Evolutionary conservation across 2,888 invertebrate genomes (phyloP).

Genomic region (Tholera decimalis): DNA sequence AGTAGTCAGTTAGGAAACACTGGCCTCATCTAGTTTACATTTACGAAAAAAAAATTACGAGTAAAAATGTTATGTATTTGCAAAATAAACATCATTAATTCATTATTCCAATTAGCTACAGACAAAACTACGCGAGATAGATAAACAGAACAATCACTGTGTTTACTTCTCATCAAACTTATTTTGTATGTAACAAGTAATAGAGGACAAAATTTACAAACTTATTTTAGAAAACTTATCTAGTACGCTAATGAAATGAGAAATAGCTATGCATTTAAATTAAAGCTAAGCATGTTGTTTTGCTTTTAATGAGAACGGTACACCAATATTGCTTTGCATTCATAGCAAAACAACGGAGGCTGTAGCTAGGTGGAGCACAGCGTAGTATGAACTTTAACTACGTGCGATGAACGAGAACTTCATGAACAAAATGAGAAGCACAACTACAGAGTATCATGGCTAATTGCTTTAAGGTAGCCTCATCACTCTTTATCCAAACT

Average conservation of each 20-base stretch:
- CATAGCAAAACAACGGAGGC: neutral
- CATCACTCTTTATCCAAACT: conserved; percentile 2
- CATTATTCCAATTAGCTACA: no score
- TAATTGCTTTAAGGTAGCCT: conserved; percentile 25
- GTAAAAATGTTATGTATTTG: no score
- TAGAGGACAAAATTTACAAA: neutral
- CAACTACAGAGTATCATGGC: neutral
- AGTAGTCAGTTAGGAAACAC: no score
- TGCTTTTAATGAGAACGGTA: neutral
- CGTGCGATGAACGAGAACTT: neutral
- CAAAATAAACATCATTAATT: no score
- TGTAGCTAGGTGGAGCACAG: neutral
- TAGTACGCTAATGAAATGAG: neutral
- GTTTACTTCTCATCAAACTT: no score
- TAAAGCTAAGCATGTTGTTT: conserved; percentile 4
- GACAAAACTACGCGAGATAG: no score
- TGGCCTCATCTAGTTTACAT: no score
- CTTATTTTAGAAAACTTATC: neutral
- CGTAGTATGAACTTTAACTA: neutral
- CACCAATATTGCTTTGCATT: conserved; percentile 3
- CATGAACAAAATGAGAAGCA: neutral
- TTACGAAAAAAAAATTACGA: no score
- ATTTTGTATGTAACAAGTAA: neutral
- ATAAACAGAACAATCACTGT: no score
- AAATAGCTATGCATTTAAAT: conserved; percentile 8